Percentiles rank a stretch among this genome's conserved stretches.
Conservation (phyloP, 1,140 invertebrate genomes). For the Geopemphigus sp. region DNA sequence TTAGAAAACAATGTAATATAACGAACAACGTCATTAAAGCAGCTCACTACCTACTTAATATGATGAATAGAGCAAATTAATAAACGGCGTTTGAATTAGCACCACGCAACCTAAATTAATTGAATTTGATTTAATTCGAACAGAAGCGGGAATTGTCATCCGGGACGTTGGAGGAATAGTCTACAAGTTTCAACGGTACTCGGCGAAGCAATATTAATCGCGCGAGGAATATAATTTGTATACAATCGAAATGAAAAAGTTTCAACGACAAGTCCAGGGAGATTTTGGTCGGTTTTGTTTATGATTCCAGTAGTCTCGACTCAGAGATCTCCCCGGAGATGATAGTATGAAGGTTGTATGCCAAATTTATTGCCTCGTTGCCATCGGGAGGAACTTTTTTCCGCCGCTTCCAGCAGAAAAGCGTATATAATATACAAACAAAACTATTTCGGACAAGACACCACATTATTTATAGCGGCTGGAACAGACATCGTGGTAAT, state of each 20-base stretch:
- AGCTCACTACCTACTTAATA: too few species aligned
- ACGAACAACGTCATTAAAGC: too few species aligned
- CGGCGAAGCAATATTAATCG: not conserved
- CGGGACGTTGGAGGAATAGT: too few species aligned
- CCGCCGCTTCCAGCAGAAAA: not conserved
- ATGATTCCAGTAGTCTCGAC: conserved; percentile 12
- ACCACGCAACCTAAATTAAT: too few species aligned
- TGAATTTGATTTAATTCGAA: too few species aligned
- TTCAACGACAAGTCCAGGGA: not conserved
- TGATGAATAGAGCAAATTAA: too few species aligned
- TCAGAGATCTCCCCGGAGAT: conserved; percentile 27
- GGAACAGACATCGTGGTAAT: not conserved
- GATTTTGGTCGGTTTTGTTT: conserved; percentile 28
- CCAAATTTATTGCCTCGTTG: conserved; percentile 13
- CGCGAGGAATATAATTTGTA: not conserved
- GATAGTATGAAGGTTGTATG: not conserved
- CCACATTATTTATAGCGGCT: not conserved
- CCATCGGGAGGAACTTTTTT: conserved; percentile 41
- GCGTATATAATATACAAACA: conserved; percentile 10
- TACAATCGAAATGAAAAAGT: conserved; percentile 1
- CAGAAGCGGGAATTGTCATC: too few species aligned
- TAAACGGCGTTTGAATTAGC: too few species aligned
- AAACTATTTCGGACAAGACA: conserved; percentile 26
- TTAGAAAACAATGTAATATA: too few species aligned
- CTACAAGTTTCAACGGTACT: not conserved